phyloP scores from a whole-genome alignment of 2,113 vertebrate genomes.

The Melozone crissalis region DNA sequence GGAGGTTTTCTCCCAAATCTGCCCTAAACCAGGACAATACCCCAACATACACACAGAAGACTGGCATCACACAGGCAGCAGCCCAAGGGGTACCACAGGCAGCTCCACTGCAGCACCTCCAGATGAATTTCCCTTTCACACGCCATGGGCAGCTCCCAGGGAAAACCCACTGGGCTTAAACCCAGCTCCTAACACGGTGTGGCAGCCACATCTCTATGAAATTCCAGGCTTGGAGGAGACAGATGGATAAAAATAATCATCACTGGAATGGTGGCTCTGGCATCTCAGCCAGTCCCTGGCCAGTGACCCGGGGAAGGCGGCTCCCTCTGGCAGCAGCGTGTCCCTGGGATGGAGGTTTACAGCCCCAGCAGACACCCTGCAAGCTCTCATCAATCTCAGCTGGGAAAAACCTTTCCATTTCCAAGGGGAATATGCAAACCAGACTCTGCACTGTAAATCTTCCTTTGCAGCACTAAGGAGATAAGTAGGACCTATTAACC shows the following conservation, averaged over 20 bases:
- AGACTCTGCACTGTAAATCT: conserved; percentile 70
- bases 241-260: not conserved
- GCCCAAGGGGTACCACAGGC: not conserved
- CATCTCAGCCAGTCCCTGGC: not conserved
- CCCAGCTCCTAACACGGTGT: not conserved
- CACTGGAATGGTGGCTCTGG: not conserved
- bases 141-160: not conserved
- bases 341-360: not conserved
- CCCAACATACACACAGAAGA: rapidly evolving
- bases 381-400: conserved; percentile 60
- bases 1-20: too few species aligned
- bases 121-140: not conserved
- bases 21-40: too few species aligned
- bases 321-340: not conserved
- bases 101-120: not conserved
- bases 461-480: conserved; percentile 76
- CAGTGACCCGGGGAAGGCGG: not conserved
- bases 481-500: conserved; percentile 94
- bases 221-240: not conserved
- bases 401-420: conserved; percentile 63
- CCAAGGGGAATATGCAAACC: conserved; percentile 74
- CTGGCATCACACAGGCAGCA: rapidly evolving
- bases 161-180: not conserved
- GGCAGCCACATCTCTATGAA: not conserved
- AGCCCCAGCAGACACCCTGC: conserved; percentile 13